A percentile compares a stretch with the other conserved stretches of the same genome.
phyloP scores from a whole-genome alignment of 1,140 invertebrate species.

The Magallana gigas region DNA sequence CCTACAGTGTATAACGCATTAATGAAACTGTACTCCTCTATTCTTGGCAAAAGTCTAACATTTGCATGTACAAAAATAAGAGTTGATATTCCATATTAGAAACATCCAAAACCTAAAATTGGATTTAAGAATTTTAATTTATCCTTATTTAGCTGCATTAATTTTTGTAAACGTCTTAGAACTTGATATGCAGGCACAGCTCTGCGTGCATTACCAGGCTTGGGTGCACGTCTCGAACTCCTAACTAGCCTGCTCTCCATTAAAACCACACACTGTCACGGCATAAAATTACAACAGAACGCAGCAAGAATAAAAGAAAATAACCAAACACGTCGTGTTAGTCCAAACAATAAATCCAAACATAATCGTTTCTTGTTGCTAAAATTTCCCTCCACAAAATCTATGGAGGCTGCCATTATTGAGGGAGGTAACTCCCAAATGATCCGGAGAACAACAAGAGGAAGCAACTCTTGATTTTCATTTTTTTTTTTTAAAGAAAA shows the following conservation, averaged over 20 bases:
- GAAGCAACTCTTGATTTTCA: not conserved
- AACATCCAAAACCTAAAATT: too few species aligned
- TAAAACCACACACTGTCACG: not conserved
- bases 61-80: too few species aligned
- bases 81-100: too few species aligned
- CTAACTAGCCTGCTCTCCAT: constrained; percentile 2
- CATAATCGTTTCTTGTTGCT: not conserved
- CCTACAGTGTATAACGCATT: too few species aligned
- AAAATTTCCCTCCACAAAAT: constrained; percentile 22
- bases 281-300: not conserved
- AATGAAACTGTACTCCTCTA: too few species aligned
- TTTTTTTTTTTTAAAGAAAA: not conserved
- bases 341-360: not conserved
- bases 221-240: not conserved
- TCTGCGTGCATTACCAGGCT: not conserved
- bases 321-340: not conserved
- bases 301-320: not conserved
- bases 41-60: too few species aligned
- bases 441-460: not conserved
- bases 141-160: too few species aligned
- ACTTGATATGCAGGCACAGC: too few species aligned
- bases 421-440: constrained; percentile 4
- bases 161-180: too few species aligned
- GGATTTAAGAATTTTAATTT: too few species aligned
- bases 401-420: constrained; percentile 31